Evolutionary conservation across 2,113 vertebrate species (phyloP).

Genomic region (mouse (Mus musculus)): DNA sequence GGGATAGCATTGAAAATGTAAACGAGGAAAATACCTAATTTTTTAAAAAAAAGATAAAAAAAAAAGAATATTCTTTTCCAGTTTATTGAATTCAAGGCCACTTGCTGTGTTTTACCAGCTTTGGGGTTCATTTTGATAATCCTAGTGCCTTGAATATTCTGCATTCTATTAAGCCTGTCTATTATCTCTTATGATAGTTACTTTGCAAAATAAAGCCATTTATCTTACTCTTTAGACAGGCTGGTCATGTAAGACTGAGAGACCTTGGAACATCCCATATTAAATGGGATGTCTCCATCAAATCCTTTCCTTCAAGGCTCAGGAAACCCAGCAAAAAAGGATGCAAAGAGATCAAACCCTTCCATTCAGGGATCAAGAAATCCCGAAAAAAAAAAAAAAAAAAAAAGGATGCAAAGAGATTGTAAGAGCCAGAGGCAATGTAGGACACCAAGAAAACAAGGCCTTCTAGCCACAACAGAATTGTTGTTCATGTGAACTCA

Average conservation of each 20-base stretch:
- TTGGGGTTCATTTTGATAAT: neutral
- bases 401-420: neutral
- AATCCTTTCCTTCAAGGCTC: neutral
- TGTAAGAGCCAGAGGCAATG: neutral
- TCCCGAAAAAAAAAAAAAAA: neutral
- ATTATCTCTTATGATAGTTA: neutral
- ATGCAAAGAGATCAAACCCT: neutral
- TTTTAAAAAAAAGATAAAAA: too few relatives aligned
- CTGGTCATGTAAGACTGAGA: neutral
- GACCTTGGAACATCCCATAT: neutral
- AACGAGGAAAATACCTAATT: too few relatives aligned
- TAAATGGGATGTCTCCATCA: neutral
- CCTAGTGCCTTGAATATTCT: neutral
- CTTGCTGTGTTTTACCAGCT: neutral
- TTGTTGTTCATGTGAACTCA: neutral
- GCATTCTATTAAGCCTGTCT: too few relatives aligned
- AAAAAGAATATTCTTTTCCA: neutral
- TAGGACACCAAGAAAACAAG: neutral
- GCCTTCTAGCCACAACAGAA: neutral
- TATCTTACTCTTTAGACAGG: neutral
- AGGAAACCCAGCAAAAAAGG: neutral
- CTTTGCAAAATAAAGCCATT: neutral
- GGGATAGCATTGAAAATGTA: too few relatives aligned
- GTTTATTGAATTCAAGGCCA: neutral
- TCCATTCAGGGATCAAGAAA: neutral